Evolutionary conservation across 2,888 invertebrate species (phyloP).

Genomic region (Apocheima hispidaria): DNA sequence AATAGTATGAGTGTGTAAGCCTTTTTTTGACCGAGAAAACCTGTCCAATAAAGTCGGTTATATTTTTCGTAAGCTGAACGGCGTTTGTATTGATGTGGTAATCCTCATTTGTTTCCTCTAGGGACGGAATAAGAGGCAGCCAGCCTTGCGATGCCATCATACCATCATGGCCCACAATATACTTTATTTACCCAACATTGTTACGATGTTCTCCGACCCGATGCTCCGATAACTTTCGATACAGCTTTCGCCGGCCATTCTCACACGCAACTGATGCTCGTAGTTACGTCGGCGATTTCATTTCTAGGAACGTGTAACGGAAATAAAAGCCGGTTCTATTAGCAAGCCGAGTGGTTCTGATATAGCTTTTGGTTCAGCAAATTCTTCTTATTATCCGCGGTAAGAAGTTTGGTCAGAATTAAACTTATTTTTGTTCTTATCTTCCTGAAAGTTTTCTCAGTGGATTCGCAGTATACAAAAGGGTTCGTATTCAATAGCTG

Average conservation of each 20-base stretch:
- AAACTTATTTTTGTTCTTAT: conserved; percentile 21
- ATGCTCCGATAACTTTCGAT: conserved; percentile 68
- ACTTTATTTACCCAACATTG: conserved; percentile 73
- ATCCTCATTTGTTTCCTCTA: conserved; percentile 69
- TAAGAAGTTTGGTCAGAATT: conserved; percentile 21
- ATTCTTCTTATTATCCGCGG: conserved; percentile 30
- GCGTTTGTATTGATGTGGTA: conserved; percentile 62
- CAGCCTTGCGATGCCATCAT: conserved; percentile 60
- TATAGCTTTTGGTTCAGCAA: conserved; percentile 36
- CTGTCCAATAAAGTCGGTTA: conserved; percentile 16
- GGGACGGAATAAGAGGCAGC: conserved; percentile 66
- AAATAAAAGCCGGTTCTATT: conserved; percentile 54
- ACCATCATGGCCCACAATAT: conserved; percentile 69
- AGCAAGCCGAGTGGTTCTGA: conserved; percentile 33
- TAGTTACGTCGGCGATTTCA: conserved; percentile 55
- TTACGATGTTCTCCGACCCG: conserved; percentile 66
- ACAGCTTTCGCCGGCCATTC: conserved; percentile 56
- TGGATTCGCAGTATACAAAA: background rate
- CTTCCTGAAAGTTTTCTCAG: conserved; percentile 3
- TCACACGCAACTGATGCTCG: conserved; percentile 51
- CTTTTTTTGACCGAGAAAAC: background rate
- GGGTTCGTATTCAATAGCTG: background rate
- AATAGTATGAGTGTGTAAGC: background rate
- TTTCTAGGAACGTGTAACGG: conserved; percentile 55
- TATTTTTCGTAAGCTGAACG: conserved; percentile 49